A percentile compares a stretch with the other conserved stretches of the same genome.
These are phyloP conservation scores for Cerceris rybyensis DNA, from an alignment of 2,888 invertebrate genomes.

Conservation along the genomic window DNA sequence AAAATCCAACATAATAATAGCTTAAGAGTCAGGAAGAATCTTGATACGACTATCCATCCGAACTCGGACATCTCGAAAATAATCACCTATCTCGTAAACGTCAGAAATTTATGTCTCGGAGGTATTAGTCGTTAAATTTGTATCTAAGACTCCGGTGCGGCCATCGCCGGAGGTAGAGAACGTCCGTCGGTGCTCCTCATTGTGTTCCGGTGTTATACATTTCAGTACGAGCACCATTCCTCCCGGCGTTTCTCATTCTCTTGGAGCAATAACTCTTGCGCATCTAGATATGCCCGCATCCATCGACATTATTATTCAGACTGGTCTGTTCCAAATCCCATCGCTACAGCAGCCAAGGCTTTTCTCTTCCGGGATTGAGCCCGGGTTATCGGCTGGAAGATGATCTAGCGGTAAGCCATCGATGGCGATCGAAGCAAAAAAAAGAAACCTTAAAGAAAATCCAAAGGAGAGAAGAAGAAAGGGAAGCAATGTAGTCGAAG, in stretches of 20 bases:
- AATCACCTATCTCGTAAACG: no score
- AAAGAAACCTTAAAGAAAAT: constrained; percentile 16
- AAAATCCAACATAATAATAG: neutral
- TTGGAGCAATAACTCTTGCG: neutral
- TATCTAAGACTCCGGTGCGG: no score
- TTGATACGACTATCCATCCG: neutral
- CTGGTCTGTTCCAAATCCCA: constrained; percentile 3
- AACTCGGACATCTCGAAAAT: no score
- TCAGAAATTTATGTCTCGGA: no score
- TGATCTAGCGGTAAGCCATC: constrained; percentile 45
- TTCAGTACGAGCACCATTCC: neutral
- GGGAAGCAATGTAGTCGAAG: neutral
- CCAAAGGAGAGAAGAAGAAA: neutral
- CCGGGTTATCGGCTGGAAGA: constrained; percentile 40
- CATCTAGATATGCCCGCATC: neutral
- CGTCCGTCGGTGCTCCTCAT: no score
- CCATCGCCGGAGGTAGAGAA: no score
- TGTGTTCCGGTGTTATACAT: no score
- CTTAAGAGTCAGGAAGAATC: no score
- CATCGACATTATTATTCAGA: constrained; percentile 8
- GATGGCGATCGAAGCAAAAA: constrained; percentile 4
- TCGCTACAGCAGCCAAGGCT: neutral
- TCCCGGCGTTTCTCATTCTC: neutral
- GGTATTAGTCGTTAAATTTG: no score
- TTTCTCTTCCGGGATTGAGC: constrained; percentile 22